Conservation (phyloP, 2,888 invertebrate genomes). For the Lepidocyrtoides sp. region DNA sequence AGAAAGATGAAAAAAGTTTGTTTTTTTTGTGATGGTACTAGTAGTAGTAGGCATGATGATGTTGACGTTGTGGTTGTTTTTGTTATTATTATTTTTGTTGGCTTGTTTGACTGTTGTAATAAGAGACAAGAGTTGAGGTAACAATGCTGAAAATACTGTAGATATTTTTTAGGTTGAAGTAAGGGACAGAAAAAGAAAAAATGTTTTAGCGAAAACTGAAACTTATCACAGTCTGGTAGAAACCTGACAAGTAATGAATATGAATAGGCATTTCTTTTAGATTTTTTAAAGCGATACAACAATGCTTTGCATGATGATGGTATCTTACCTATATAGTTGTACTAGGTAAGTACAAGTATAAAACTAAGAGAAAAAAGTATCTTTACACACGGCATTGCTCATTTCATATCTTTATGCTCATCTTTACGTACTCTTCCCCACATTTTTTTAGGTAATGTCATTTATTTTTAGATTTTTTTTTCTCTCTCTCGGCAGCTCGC, state of each 20-base stretch:
- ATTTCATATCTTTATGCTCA: conserved; percentile 17
- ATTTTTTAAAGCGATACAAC: background rate
- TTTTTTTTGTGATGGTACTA: conserved; percentile 1
- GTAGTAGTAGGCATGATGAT: background rate
- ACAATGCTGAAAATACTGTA: background rate
- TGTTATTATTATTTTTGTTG: background rate
- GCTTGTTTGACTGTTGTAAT: background rate
- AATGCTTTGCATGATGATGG: no score
- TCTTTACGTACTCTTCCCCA: conserved; percentile 9
- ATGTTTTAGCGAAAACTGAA: background rate
- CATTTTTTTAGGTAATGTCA: background rate
- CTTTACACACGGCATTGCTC: background rate
- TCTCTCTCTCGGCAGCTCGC: background rate
- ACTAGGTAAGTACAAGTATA: no score
- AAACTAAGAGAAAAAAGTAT: background rate
- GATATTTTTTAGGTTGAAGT: background rate
- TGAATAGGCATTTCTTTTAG: background rate
- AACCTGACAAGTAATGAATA: conserved; percentile 32
- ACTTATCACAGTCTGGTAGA: background rate
- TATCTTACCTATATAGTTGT: no score
- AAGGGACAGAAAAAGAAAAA: background rate
- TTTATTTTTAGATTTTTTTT: background rate
- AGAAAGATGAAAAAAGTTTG: conserved; percentile 9
- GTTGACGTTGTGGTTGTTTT: background rate
- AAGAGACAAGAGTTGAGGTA: background rate